Base-by-base conservation (phyloP, 2,888 invertebrate genomes). In the Amphipyra berbera region DNA sequence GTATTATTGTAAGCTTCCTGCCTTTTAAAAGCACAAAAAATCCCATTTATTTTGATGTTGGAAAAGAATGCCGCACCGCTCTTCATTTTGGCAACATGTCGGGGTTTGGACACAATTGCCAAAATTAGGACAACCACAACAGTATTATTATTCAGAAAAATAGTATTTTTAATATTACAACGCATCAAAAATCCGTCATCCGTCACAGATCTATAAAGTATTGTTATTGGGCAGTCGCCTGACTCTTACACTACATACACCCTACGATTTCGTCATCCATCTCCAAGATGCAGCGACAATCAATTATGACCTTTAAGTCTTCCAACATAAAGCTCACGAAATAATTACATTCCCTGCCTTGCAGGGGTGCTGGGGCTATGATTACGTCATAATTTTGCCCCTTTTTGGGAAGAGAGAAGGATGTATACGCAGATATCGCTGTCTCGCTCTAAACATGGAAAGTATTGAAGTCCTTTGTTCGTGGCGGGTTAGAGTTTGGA, bases 301-400 rank as follows among this genome's bases (percentile, higher is more conserved):
- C 61, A 44, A 85, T 76, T 76, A 67, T 61, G 60, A 67, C 61
- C 80, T 76, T 62, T 87, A 83, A 49, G 7, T 0, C 8, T 6
- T n/a, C 0, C 0, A 0, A 0, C 0, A 68, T 82, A 87, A 74
- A 67, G 80, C 67, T 49, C 46, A 78, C 35, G 38, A 42, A 58
- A 56, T 58, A 63, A 66, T 68, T 83, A 83, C 84, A 83, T 73
- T 75, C 56, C 37, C 15, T 61, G 50, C 57, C 52, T 15, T 63
- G 82, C 82, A 86, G 83, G 90, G 90, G 88, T 88, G 83, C 76
- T 78, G 73, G 78, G 75, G 85, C 82, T 86, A 85, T 86, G 82
- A 88, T 90, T 90, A 90, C 92, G 90, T 92, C 91, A 93, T 90
- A 85, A 89, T 87, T 88, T 84, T 87, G 86, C 87, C 91, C 90